phyloP scores from a whole-genome alignment of 2,888 invertebrate genomes.

The Sminthurinus aureus region DNA sequence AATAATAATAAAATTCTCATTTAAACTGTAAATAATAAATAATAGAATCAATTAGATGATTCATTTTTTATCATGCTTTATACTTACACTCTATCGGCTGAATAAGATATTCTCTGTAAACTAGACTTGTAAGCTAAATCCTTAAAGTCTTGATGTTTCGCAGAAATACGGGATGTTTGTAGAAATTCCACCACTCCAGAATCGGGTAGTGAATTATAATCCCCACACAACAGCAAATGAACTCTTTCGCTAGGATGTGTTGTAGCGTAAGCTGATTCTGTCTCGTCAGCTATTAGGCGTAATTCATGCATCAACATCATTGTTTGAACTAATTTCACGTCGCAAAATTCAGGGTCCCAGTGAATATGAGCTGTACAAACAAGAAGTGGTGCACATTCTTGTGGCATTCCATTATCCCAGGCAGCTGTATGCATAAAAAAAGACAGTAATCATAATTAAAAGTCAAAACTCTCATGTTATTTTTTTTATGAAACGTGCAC shows the following conservation, averaged over 20 bases:
- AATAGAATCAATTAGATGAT: too few relatives aligned
- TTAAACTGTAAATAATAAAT: too few relatives aligned
- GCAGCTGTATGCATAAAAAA: slow-evolving; percentile 72
- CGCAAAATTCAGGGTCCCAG: slow-evolving; percentile 99
- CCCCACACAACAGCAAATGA: slow-evolving; percentile 93
- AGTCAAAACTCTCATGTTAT: too few relatives aligned
- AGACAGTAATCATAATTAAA: too few relatives aligned
- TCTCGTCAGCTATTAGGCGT: slow-evolving; percentile 85
- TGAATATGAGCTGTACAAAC: slow-evolving; percentile 99
- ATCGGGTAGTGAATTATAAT: slow-evolving; percentile 97
- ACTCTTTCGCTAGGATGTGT: slow-evolving; percentile 75
- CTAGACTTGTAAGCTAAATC: slow-evolving; percentile 91
- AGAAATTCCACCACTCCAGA: slow-evolving; percentile 98
- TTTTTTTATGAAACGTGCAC: too few relatives aligned
- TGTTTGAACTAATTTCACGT: slow-evolving; percentile 98
- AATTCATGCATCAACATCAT: slow-evolving; percentile 98
- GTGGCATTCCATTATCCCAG: slow-evolving; percentile 77
- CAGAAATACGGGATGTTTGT: slow-evolving; percentile 85
- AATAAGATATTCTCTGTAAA: slow-evolving; percentile 80
- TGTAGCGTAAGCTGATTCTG: slow-evolving; percentile 65
- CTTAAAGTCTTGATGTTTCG: slow-evolving; percentile 96
- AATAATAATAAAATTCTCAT: too few relatives aligned
- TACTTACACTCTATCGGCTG: slow-evolving; percentile 73
- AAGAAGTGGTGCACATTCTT: slow-evolving; percentile 78
- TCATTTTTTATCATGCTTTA: too few relatives aligned